Percentiles rank a stretch among this genome's conserved stretches.
Conservation (phyloP, 2,797 vertebrate species). For the Sarcophilus harrisii region DNA sequence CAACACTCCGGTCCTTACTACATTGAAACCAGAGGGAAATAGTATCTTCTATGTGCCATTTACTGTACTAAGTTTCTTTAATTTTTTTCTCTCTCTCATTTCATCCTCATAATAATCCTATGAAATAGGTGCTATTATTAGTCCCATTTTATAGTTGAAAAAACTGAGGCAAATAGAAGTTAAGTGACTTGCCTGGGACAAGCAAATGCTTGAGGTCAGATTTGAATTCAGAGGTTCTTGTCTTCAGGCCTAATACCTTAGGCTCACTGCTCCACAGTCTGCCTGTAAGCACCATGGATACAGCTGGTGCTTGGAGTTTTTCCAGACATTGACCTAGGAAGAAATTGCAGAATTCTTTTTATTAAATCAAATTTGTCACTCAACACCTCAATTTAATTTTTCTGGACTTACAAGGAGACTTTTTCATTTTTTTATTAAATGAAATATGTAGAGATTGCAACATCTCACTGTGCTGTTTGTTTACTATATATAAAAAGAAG, state of each 20-base stretch:
- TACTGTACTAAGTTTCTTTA: background rate
- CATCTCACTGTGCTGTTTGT: background rate
- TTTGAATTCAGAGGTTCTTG: background rate
- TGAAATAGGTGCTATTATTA: background rate
- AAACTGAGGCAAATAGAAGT: background rate
- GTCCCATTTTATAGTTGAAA: background rate
- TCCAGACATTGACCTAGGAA: background rate
- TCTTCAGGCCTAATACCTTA: background rate
- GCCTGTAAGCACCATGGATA: background rate
- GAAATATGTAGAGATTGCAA: background rate
- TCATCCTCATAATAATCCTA: background rate
- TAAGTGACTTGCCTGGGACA: background rate
- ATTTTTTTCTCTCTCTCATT: background rate
- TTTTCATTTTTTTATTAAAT: background rate
- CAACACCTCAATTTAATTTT: background rate
- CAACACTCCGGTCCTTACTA: background rate
- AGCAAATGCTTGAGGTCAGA: background rate
- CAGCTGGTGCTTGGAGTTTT: background rate
- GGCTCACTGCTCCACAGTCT: background rate
- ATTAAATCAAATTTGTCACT: background rate
- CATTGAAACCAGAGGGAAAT: background rate
- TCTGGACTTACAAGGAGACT: background rate
- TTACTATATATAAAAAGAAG: background rate
- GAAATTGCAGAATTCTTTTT: background rate
- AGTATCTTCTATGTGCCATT: background rate